Evolutionary conservation across 2,888 invertebrate species (phyloP).

Genomic region (Amphipoea lucens): DNA sequence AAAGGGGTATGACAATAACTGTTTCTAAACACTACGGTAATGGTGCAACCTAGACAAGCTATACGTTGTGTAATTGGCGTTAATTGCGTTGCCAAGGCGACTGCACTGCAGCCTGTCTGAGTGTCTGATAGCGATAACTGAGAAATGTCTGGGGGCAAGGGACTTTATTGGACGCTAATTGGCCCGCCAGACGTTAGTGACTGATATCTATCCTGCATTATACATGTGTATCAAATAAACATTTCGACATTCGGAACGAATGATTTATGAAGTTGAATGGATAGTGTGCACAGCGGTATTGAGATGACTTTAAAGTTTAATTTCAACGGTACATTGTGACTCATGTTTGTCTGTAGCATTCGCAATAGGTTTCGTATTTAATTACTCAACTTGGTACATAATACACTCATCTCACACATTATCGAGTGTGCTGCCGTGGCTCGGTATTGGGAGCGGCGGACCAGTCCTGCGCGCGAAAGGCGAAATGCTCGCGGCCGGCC

Average conservation of each 20-base stretch:
- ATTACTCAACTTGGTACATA: conserved; percentile 65
- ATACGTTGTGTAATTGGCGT: conserved; percentile 79
- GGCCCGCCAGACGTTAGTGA: conserved; percentile 81
- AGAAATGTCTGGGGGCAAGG: conserved; percentile 81
- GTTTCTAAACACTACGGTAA: conserved; percentile 61
- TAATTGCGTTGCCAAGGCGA: conserved; percentile 81
- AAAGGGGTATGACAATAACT: conserved; percentile 53
- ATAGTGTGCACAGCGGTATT: conserved; percentile 37
- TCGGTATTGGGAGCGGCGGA: conserved; percentile 81
- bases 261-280: conserved; percentile 57
- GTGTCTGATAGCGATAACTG: conserved; percentile 77
- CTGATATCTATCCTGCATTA: conserved; percentile 71
- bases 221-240: conserved; percentile 57
- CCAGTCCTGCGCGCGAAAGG: conserved; percentile 87
- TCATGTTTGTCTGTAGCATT: conserved; percentile 54
- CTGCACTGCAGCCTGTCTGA: conserved; percentile 68
- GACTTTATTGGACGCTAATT: conserved; percentile 85
- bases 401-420: conserved; percentile 69
- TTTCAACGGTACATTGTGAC: conserved; percentile 60
- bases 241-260: conserved; percentile 54
- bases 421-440: conserved; percentile 64
- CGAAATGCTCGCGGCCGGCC: conserved; percentile 86
- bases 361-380: conserved; percentile 61
- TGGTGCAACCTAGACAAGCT: conserved; percentile 63
- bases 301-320: conserved; percentile 58